A percentile compares a stretch with the other conserved stretches of the same genome.
phyloP scores from a whole-genome alignment of 2,113 vertebrate species.

The Carassius auratus region DNA sequence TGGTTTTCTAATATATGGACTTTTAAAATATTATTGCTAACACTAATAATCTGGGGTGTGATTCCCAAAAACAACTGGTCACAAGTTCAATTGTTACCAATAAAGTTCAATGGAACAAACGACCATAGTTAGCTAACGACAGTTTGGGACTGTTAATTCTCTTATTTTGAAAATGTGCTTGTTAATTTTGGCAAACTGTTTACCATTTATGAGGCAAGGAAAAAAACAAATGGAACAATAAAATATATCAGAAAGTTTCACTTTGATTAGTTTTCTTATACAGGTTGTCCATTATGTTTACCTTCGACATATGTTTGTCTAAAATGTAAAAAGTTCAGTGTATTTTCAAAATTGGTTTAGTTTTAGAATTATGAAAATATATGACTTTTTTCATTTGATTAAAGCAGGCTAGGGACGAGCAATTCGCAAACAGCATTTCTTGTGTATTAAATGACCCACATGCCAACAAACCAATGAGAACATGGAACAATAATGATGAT shows the following conservation, averaged over 20 bases:
- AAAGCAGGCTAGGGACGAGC: neutral
- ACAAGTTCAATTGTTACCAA: no score
- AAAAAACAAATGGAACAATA: neutral
- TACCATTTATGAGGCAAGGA: neutral
- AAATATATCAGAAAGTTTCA: neutral
- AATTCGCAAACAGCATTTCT: neutral
- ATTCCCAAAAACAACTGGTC: no score
- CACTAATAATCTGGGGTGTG: no score
- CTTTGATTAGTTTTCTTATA: neutral
- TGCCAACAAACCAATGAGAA: neutral
- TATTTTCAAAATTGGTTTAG: no score
- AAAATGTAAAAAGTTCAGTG: no score
- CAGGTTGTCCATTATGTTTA: no score
- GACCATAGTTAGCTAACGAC: no score
- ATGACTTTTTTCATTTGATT: neutral
- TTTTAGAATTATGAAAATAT: neutral
- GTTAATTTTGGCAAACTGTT: neutral
- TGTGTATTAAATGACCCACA: neutral
- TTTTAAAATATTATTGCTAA: no score
- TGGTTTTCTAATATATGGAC: neutral
- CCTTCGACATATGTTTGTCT: no score
- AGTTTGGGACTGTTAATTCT: neutral
- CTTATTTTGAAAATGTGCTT: neutral
- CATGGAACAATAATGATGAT: neutral
- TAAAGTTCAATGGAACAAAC: no score